Evolutionary conservation across 2,888 invertebrate species (phyloP).

Genomic region (Synanthedon andrenaeformis): DNA sequence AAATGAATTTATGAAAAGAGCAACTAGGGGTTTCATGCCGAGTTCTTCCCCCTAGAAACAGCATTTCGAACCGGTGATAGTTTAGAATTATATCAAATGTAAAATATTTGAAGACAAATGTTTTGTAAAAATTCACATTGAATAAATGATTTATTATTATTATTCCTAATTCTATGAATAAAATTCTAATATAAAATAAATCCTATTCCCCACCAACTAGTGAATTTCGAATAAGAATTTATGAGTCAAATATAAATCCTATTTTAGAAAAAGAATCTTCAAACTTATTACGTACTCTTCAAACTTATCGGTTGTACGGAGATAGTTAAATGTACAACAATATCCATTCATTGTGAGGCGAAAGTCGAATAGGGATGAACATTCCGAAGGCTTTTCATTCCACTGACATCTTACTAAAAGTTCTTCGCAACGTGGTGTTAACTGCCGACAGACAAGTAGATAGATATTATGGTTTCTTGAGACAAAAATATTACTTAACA

Average conservation of each 20-base stretch:
- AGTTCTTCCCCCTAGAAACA: too few species aligned
- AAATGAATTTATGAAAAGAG: not conserved
- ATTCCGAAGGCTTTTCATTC: constrained; percentile 49
- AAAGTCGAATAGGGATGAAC: constrained; percentile 60
- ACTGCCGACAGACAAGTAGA: constrained; percentile 22
- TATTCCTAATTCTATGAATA: too few species aligned
- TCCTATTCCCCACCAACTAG: too few species aligned
- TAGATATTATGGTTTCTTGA: too few species aligned
- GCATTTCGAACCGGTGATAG: too few species aligned
- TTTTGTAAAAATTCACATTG: not conserved
- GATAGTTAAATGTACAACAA: constrained; percentile 72
- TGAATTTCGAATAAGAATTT: too few species aligned
- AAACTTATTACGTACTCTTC: constrained; percentile 31
- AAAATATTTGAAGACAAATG: not conserved
- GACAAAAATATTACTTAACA: too few species aligned
- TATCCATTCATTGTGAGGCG: constrained; percentile 71
- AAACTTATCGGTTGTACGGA: constrained; percentile 49
- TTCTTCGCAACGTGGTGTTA: constrained; percentile 62
- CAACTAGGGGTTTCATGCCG: too few species aligned
- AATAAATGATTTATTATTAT: too few species aligned
- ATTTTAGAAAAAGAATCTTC: too few species aligned
- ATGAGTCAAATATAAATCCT: too few species aligned
- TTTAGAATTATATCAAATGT: not conserved
- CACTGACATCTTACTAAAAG: constrained; percentile 60
- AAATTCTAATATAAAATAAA: too few species aligned